Evolutionary conservation across 2,888 invertebrate species (phyloP).

Genomic region (Eupeodes latifasciatus): DNA sequence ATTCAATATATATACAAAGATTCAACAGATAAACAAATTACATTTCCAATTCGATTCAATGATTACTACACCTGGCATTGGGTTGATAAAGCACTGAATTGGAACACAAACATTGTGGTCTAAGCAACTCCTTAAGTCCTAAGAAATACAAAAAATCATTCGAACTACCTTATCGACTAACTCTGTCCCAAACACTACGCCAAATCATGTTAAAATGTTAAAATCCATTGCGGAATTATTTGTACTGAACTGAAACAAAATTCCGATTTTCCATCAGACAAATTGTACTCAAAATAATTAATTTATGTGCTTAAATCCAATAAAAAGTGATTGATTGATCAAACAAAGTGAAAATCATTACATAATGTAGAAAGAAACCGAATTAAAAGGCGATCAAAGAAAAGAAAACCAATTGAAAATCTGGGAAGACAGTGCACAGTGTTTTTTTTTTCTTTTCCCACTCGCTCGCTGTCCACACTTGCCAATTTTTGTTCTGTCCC

Average conservation of each 20-base stretch:
- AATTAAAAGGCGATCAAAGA: constrained; percentile 42
- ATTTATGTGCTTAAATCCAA: constrained; percentile 40
- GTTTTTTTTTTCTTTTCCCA: constrained; percentile 54
- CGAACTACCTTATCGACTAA: constrained; percentile 46
- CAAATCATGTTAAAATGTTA: constrained; percentile 69
- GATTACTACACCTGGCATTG: no score
- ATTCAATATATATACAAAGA: no score
- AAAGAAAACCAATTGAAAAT: constrained; percentile 46
- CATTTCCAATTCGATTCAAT: no score
- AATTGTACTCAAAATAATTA: constrained; percentile 43
- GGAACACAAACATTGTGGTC: neutral
- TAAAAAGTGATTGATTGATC: constrained; percentile 43
- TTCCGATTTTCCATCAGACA: constrained; percentile 42
- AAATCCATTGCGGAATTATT: constrained; percentile 65
- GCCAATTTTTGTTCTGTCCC: constrained; percentile 67
- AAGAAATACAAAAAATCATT: neutral
- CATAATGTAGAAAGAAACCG: constrained; percentile 41
- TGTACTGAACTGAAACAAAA: constrained; percentile 54
- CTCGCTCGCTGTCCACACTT: constrained; percentile 46
- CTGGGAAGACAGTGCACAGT: constrained; percentile 52
- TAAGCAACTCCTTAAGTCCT: neutral
- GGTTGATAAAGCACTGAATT: no score
- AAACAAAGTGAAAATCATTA: constrained; percentile 28
- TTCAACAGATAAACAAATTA: no score
- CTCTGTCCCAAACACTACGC: constrained; percentile 71